Conservation (phyloP, 2,888 invertebrate species). For the Drosophila ezoana region DNA sequence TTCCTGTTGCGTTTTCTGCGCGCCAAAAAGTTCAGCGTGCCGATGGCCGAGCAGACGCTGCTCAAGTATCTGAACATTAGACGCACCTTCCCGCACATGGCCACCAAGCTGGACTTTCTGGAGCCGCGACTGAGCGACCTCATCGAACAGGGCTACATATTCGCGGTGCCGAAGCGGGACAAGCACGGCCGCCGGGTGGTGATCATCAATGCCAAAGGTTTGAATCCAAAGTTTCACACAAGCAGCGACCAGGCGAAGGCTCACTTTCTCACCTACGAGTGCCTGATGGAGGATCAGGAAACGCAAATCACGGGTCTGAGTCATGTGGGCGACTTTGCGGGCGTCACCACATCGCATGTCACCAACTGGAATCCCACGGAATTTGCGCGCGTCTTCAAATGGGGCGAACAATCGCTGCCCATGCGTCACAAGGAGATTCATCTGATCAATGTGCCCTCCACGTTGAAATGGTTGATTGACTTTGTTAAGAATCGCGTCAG, state of each 20-base stretch:
- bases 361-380: constrained; percentile 91
- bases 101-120: constrained; percentile 88
- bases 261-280: constrained; percentile 90
- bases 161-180: constrained; percentile 91
- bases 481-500: constrained; percentile 89
- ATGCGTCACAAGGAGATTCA: constrained; percentile 92
- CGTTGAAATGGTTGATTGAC: constrained; percentile 91
- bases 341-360: constrained; percentile 88
- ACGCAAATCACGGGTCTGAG: constrained; percentile 91
- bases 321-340: constrained; percentile 89
- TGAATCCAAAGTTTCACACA: constrained; percentile 88
- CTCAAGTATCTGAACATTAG: constrained; percentile 91
- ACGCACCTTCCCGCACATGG: constrained; percentile 88
- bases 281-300: constrained; percentile 90
- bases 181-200: constrained; percentile 90
- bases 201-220: constrained; percentile 87
- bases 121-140: constrained; percentile 88
- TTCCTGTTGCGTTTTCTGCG: constrained; percentile 91
- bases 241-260: constrained; percentile 90
- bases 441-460: constrained; percentile 89
- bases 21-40: constrained; percentile 91
- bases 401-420: constrained; percentile 93
- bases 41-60: constrained; percentile 91
- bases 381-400: constrained; percentile 89
- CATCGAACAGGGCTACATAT: constrained; percentile 90